A percentile compares a stretch with the other conserved stretches of the same genome.
Conservation (phyloP, 2,888 invertebrate species). For the Salpingus planirostris region DNA sequence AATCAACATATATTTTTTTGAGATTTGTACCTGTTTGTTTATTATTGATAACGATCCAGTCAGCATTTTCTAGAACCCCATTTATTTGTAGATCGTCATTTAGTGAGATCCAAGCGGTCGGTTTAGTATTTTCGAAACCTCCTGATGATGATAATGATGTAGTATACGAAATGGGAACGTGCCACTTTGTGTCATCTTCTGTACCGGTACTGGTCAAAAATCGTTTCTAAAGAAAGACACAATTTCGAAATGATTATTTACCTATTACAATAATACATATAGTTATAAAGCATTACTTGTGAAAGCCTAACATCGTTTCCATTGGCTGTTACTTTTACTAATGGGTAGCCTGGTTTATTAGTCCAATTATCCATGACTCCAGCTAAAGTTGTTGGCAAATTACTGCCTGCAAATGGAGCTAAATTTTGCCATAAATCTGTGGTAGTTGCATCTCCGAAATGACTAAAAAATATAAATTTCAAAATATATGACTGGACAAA, state of each 20-base stretch:
- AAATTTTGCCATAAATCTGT: slow-evolving; percentile 44
- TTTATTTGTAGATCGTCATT: slow-evolving; percentile 4
- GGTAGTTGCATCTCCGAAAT: slow-evolving; percentile 42
- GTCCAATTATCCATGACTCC: slow-evolving; percentile 53
- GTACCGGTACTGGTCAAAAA: slow-evolving; percentile 13
- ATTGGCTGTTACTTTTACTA: slow-evolving; percentile 41
- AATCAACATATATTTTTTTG: no score
- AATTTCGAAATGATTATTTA: background rate
- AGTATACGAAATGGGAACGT: slow-evolving; percentile 46
- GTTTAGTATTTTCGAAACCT: slow-evolving; percentile 37
- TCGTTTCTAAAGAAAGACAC: slow-evolving; percentile 13
- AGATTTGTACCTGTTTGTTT: slow-evolving; percentile 20
- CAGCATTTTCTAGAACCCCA: no score
- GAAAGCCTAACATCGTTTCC: slow-evolving; percentile 16
- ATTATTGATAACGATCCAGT: slow-evolving; percentile 22
- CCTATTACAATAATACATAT: no score
- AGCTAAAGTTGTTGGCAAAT: slow-evolving; percentile 12
- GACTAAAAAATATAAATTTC: no score
- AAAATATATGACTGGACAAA: no score
- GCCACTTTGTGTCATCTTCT: slow-evolving; percentile 31
- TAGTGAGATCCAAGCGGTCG: slow-evolving; percentile 29
- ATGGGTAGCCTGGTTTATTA: slow-evolving; percentile 50
- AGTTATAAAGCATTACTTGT: no score
- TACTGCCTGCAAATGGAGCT: no score
- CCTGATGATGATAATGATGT: slow-evolving; percentile 33